Percentiles rank a stretch among this genome's conserved stretches.
These are phyloP conservation scores for Platysternon megacephalum DNA, from an alignment of 2,113 vertebrate species.

Conservation along the genomic window DNA sequence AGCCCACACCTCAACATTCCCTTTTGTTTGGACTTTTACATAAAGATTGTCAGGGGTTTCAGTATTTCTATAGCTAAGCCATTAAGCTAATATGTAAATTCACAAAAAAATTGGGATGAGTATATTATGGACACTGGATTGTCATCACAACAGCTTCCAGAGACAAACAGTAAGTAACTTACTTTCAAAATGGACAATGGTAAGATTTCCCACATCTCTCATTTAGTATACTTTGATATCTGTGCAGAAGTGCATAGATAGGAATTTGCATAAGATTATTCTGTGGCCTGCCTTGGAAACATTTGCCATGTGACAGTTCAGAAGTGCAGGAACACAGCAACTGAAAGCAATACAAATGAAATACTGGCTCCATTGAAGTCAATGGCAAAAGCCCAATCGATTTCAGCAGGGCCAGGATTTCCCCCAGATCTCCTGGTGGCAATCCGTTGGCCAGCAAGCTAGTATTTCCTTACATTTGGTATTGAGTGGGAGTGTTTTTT, in stretches of 20 bases:
- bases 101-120: neutral
- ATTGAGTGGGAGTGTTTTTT: no score
- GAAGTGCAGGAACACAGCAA: neutral
- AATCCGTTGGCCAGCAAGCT: no score
- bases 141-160: neutral
- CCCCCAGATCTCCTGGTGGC: no score
- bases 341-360: neutral
- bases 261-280: neutral
- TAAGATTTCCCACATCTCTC: neutral
- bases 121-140: neutral
- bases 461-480: no score
- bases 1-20: neutral
- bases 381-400: no score
- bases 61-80: neutral
- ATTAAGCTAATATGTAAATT: neutral
- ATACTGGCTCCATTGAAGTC: no score
- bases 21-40: neutral
- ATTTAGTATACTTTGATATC: neutral
- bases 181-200: neutral
- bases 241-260: neutral
- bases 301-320: fast-evolving
- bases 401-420: no score
- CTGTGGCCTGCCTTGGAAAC: neutral
- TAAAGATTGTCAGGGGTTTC: neutral
- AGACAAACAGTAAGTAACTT: neutral